phyloP scores from a whole-genome alignment of 2,888 invertebrate species.

The Philereme vetulata region DNA sequence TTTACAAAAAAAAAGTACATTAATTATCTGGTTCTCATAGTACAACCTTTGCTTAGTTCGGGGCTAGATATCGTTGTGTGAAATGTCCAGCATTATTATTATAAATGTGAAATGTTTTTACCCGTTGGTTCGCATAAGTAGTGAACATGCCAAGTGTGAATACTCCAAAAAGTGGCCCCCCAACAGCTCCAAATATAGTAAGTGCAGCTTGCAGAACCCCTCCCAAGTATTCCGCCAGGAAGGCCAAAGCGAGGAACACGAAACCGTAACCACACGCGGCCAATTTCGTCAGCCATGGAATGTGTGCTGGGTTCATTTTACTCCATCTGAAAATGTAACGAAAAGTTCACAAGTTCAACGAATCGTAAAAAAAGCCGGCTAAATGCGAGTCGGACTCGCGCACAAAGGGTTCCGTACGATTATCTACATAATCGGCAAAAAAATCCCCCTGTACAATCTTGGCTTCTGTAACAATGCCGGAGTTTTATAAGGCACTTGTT shows the following conservation, averaged over 20 bases:
- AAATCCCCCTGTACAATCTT: conserved; percentile 42
- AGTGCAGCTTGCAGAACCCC: conserved; percentile 94
- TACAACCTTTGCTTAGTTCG: no score
- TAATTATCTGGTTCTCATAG: no score
- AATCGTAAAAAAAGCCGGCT: no score
- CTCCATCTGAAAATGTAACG: conserved; percentile 57
- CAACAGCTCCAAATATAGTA: conserved; percentile 94
- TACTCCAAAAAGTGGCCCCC: conserved; percentile 93
- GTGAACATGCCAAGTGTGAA: conserved; percentile 94
- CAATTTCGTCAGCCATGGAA: conserved; percentile 85
- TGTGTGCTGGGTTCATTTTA: conserved; percentile 55
- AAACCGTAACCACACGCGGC: conserved; percentile 89
- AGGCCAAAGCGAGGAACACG: conserved; percentile 91
- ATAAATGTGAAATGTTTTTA: conserved; percentile 47
- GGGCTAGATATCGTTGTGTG: no score
- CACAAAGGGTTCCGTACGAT: no score
- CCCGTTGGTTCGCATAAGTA: conserved; percentile 87
- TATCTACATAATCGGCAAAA: no score
- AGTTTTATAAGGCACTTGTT: conserved; percentile 60
- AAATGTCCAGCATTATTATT: no score
- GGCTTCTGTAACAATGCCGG: conserved; percentile 47
- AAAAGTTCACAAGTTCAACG: no score
- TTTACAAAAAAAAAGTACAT: no score
- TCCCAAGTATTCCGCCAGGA: conserved; percentile 91
- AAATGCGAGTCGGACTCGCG: no score